Evolutionary conservation across 2,888 invertebrate genomes (phyloP).

Genomic region (Nycteola revayana): DNA sequence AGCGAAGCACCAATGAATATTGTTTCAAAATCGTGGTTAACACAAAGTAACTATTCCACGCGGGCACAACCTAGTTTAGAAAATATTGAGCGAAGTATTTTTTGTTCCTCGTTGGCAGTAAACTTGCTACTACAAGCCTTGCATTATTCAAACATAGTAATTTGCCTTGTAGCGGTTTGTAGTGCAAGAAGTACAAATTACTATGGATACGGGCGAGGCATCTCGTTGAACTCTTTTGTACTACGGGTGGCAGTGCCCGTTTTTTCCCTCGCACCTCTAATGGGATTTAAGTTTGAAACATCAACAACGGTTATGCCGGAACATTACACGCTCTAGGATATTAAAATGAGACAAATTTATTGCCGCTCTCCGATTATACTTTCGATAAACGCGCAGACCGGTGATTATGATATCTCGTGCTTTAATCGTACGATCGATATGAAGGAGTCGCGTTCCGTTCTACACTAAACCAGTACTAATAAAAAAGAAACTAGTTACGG

Average conservation of each 20-base stretch:
- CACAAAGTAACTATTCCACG: no score
- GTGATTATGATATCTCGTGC: conserved; percentile 80
- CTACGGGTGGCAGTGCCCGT: conserved; percentile 35
- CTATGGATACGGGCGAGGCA: conserved; percentile 30
- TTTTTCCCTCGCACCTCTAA: conserved; percentile 43
- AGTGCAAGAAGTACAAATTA: conserved; percentile 11
- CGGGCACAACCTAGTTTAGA: no score
- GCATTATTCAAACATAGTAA: not conserved
- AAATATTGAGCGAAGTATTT: no score
- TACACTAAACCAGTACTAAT: conserved; percentile 78
- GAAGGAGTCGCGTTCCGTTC: conserved; percentile 74
- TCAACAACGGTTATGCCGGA: conserved; percentile 52
- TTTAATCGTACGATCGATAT: conserved; percentile 78
- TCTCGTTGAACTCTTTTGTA: conserved; percentile 76
- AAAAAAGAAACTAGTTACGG: conserved; percentile 78
- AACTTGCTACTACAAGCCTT: no score
- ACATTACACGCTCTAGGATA: conserved; percentile 73
- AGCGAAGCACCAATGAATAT: no score
- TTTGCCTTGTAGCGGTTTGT: not conserved
- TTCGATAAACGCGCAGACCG: conserved; percentile 79
- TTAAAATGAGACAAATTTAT: conserved; percentile 81
- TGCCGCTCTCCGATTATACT: conserved; percentile 74
- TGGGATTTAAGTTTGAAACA: conserved; percentile 59
- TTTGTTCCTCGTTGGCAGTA: no score
- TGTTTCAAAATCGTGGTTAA: no score